A percentile compares a stretch with the other conserved stretches of the same genome.
These are phyloP conservation scores for Drosophila guanche DNA, from an alignment of 1,140 invertebrate genomes.

Conservation along the genomic window DNA sequence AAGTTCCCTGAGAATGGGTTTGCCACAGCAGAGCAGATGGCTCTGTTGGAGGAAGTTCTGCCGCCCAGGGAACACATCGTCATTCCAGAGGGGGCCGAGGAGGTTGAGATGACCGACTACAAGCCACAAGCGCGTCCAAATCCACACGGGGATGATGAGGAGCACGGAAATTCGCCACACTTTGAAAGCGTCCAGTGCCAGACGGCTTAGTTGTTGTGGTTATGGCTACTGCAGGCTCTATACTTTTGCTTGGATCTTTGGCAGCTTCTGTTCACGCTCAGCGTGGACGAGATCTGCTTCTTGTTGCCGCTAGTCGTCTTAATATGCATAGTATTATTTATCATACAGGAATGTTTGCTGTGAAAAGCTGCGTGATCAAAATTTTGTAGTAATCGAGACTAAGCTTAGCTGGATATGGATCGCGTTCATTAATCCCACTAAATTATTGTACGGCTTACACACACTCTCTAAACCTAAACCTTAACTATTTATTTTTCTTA, in stretches of 20 bases:
- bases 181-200: conserved; percentile 77
- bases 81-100: conserved; percentile 91
- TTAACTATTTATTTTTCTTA: conserved; percentile 9
- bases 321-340: conserved; percentile 76
- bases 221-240: conserved; percentile 62
- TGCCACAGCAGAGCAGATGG: conserved; percentile 87
- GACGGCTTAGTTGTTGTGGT: conserved; percentile 72
- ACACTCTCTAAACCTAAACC: conserved; percentile 6
- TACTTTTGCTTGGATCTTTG: conserved; percentile 59
- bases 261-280: conserved; percentile 47
- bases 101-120: conserved; percentile 92
- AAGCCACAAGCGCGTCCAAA: conserved; percentile 86
- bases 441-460: conserved; percentile 24
- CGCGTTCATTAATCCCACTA: conserved; percentile 19
- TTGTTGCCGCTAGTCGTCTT: conserved; percentile 69
- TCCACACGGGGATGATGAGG: conserved; percentile 65
- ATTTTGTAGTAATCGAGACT: conserved; percentile 44
- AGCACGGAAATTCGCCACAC: conserved; percentile 65
- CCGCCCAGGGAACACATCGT: conserved; percentile 87
- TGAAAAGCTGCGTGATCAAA: conserved; percentile 62
- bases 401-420: conserved; percentile 48
- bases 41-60: conserved; percentile 89
- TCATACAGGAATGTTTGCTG: conserved; percentile 76
- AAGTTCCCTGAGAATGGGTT: conserved; percentile 93
- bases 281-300: conserved; percentile 67